Evolutionary conservation across 1,140 invertebrate genomes (phyloP), one percentile per base, ranked within the genome.

Genomic region (Macrobrachium nipponense): DNA sequence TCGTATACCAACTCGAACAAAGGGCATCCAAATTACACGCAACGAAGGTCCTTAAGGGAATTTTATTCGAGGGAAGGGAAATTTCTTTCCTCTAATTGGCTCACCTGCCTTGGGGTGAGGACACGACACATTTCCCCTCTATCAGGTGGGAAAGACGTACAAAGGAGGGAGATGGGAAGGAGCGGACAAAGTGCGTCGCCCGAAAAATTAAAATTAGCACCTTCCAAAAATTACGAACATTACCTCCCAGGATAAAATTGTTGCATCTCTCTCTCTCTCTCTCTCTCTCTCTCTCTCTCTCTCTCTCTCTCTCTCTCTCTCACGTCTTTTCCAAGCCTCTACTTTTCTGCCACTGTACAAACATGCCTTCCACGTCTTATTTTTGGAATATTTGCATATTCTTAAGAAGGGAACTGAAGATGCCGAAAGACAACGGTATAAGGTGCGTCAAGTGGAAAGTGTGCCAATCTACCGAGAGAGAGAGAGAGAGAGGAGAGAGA

Each of bases 291-390:
- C 66, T 68, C n/a, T 70, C 8, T 27, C n/a, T 70, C 68, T 70
- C 68, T 27, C n/a, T 70, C n/a, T 23, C n/a, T 70, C 68, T 70
- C 23, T 70, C n/a, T 70, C n/a, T 27, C 10, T 70, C 68, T 70
- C 4, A 23, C n/a, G 15, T 20, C n/a, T n/a, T 68, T 36, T 36
- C 1, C 27, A 36, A 36, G 4, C 27, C 27, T 36, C 27, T 36
- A 36, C 27, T 36, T 36, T 36, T 36, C n/a, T 36, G 27, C 27
- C 27, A 36, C 27, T 36, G 27, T 36, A 36, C 27, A 36, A 36
- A 36, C 27, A 36, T 4, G 27, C 27, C 27, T 36, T 36, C 27
- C 27, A 4, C 27, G 1, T 36, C 27, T 36, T 12, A 27, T 0
- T 27, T n/a, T 68, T 20, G 18, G 66, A 68, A 20, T 20, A 27